Conservation (phyloP, 2,888 invertebrate species). For the Creontiades dilutus region DNA sequence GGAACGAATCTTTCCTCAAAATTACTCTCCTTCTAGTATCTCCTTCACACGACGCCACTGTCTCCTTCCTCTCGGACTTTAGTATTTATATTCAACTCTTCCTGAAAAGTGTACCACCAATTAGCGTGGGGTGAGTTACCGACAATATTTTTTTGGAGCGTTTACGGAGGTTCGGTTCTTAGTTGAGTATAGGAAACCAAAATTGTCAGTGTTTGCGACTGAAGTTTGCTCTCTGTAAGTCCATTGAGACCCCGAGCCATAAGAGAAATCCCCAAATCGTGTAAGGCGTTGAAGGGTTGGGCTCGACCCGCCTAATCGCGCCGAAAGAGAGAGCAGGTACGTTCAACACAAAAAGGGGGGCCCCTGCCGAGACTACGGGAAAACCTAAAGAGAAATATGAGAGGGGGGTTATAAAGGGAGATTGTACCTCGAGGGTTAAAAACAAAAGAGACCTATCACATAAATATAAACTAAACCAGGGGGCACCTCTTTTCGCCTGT, state of each 20-base stretch:
- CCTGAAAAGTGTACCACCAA: no score
- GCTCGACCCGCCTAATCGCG: neutral
- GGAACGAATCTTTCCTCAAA: no score
- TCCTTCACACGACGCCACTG: no score
- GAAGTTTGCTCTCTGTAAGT: neutral
- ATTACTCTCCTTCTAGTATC: no score
- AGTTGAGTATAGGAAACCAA: no score
- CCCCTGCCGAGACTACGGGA: neutral
- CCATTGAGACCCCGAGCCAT: neutral
- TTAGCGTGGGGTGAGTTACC: no score
- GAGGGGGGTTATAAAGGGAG: constrained; percentile 30
- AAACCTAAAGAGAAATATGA: neutral
- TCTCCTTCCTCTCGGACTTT: no score
- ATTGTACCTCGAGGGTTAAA: constrained; percentile 35
- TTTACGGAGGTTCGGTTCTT: no score
- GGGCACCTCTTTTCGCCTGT: constrained; percentile 30
- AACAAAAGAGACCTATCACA: constrained; percentile 35
- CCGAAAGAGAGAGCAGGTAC: neutral
- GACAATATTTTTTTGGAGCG: no score
- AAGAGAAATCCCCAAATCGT: neutral
- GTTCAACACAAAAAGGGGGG: constrained; percentile 20
- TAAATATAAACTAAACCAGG: constrained; percentile 16
- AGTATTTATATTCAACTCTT: no score
- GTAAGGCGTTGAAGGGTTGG: neutral
- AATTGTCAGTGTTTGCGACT: no score